A percentile compares a stretch with the other conserved stretches of the same genome.
Evolutionary conservation across 2,113 vertebrate species (phyloP).

Genomic region (Hypomesus transpacificus): DNA sequence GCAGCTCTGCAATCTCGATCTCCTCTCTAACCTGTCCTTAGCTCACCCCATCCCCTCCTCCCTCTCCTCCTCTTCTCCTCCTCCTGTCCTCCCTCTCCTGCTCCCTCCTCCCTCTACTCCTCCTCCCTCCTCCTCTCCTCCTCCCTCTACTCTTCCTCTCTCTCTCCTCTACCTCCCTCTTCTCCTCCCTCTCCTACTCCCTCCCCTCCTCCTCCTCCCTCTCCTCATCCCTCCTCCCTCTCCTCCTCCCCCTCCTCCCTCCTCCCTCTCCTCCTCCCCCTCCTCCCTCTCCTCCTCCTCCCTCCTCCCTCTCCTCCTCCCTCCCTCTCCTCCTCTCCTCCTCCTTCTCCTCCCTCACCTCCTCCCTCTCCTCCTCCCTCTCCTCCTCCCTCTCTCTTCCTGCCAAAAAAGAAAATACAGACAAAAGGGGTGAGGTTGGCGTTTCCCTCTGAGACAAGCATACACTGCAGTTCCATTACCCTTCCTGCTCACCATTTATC

Average conservation of each 20-base stretch:
- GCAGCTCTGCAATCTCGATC: constrained; percentile 2
- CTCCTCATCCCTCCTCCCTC: no score
- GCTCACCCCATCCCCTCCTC: no score
- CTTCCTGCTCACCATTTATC: no score
- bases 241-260: no score
- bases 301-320: constrained; percentile 43
- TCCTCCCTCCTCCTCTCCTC: not conserved
- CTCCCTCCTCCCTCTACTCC: no score
- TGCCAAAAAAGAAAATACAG: constrained; percentile 9
- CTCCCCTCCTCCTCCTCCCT: no score
- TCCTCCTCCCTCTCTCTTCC: constrained; percentile 16
- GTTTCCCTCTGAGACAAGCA: not conserved
- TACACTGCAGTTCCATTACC: not conserved
- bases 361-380: constrained; percentile 3
- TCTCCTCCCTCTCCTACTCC: not conserved
- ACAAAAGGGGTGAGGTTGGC: not conserved
- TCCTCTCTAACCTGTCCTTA: not conserved
- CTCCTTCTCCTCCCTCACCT: constrained; percentile 10
- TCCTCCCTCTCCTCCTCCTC: not conserved
- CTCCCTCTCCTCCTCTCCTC: not conserved
- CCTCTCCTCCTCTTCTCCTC: not conserved
- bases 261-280: not conserved
- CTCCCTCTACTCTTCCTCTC: not conserved
- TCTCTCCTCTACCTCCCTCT: not conserved
- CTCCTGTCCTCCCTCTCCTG: no score